phyloP scores from a whole-genome alignment of 2,797 vertebrate species.

The Cyclura pinguis region DNA sequence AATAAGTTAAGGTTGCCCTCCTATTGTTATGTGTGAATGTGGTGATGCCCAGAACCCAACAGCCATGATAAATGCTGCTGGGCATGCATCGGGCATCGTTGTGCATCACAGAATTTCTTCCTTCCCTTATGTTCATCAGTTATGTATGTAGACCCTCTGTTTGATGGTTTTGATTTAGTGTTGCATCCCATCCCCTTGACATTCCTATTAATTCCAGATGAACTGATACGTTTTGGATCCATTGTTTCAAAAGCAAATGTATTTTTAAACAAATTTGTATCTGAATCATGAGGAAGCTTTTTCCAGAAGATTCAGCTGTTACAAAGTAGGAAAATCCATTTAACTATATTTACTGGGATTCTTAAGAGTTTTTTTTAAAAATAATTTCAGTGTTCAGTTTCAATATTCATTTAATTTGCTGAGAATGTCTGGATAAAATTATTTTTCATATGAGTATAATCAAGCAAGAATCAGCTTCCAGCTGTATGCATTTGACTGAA shows the following conservation, averaged over 20 bases:
- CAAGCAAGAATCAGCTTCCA: not conserved
- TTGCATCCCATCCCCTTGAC: not conserved
- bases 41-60: not conserved
- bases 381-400: not conserved
- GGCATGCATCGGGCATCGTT: no score
- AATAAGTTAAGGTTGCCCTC: not conserved
- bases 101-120: no score
- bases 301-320: not conserved
- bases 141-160: not conserved
- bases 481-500: not conserved
- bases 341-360: not conserved
- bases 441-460: not conserved
- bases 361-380: constrained; percentile 20
- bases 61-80: no score
- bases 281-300: constrained; percentile 28
- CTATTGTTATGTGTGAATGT: not conserved
- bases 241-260: not conserved
- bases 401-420: not conserved
- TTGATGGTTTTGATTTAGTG: not conserved
- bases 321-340: not conserved
- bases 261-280: not conserved
- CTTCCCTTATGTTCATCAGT: not conserved
- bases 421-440: not conserved
- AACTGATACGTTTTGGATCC: not conserved
- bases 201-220: no score